Percentiles rank a stretch among this genome's conserved stretches.
Conservation (phyloP, 2,888 invertebrate species). For the Mayetiola destructor region DNA sequence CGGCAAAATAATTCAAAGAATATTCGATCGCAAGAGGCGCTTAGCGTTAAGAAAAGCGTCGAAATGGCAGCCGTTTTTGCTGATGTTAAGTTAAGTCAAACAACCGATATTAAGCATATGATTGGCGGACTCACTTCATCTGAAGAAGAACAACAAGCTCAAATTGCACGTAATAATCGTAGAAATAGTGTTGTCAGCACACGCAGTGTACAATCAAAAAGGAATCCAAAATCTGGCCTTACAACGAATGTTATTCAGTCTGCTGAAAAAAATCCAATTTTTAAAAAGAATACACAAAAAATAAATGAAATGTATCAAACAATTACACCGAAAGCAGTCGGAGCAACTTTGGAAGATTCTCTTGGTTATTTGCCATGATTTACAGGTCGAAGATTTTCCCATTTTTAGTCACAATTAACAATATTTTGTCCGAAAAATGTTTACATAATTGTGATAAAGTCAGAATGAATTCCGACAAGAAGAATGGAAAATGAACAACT, state of each 20-base stretch:
- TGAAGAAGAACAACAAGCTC: conserved; percentile 15
- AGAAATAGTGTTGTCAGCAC: conserved; percentile 21
- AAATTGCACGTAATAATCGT: conserved; percentile 26
- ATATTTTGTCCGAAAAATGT: background rate
- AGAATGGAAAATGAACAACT: too few species aligned
- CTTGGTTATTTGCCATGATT: conserved; percentile 36
- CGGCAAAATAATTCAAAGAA: conserved; percentile 29
- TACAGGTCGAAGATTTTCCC: background rate
- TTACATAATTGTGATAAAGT: conserved; percentile 8
- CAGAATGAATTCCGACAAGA: background rate
- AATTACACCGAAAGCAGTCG: conserved; percentile 28
- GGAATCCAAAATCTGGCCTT: conserved; percentile 1
- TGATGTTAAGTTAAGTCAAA: conserved; percentile 55
- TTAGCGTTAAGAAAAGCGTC: conserved; percentile 76
- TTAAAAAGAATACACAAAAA: conserved; percentile 12
- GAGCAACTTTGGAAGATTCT: conserved; percentile 36
- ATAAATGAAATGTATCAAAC: conserved; percentile 27
- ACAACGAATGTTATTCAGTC: conserved; percentile 1
- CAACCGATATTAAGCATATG: conserved; percentile 48
- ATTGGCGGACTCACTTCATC: conserved; percentile 23
- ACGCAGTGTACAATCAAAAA: conserved; percentile 17
- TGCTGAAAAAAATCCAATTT: conserved; percentile 1
- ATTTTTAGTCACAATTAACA: background rate
- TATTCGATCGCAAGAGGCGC: conserved; percentile 48
- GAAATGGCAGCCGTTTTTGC: conserved; percentile 79